phyloP scores from a whole-genome alignment of 2,113 vertebrate genomes.

The Zapus hudsonius region DNA sequence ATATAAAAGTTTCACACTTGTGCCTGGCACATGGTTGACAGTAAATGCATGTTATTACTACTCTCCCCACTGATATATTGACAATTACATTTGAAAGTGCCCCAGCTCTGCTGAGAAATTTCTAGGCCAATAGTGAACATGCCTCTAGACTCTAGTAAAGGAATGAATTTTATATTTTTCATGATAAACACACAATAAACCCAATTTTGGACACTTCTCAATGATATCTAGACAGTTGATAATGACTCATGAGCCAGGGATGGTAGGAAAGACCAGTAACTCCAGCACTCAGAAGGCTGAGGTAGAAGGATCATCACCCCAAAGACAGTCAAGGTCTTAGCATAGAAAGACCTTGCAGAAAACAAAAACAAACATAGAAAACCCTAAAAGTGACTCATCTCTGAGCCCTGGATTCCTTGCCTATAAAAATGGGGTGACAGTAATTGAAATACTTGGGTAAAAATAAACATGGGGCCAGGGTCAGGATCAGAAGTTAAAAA shows the following conservation, averaged over 20 bases:
- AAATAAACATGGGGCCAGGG: accelerated
- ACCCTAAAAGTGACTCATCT: not conserved
- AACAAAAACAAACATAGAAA: no score
- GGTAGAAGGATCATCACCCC: not conserved
- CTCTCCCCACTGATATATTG: not conserved
- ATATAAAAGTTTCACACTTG: not conserved
- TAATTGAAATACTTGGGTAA: no score
- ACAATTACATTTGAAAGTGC: not conserved
- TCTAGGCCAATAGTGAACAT: not conserved
- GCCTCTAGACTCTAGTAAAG: not conserved
- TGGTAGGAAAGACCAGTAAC: not conserved
- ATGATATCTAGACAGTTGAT: not conserved
- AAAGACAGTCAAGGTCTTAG: not conserved
- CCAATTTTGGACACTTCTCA: not conserved
- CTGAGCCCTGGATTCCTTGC: not conserved
- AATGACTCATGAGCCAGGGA: not conserved
- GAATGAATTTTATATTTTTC: not conserved
- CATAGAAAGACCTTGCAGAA: not conserved
- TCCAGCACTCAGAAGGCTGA: not conserved
- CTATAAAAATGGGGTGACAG: not conserved
- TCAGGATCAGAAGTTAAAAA: no score
- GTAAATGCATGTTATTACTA: not conserved
- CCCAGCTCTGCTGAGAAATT: no score
- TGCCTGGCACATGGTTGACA: not conserved
- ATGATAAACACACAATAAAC: not conserved